Evolutionary conservation across 1,140 invertebrate genomes (phyloP).

Genomic region (Ostrea denselamellosa): DNA sequence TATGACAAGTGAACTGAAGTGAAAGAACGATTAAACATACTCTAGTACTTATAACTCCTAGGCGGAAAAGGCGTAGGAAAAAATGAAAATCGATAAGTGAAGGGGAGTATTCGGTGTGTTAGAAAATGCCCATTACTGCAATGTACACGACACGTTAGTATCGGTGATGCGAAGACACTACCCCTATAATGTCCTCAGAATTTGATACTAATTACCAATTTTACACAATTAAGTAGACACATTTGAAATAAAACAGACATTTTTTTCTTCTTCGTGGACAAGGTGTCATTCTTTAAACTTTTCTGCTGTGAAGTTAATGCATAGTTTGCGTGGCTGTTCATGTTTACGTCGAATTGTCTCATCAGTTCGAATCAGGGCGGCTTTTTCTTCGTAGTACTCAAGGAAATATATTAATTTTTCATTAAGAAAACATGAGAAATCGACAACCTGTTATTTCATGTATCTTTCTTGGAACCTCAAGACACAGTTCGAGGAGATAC

Average conservation of each 20-base stretch:
- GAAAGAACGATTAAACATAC: slow-evolving; percentile 8
- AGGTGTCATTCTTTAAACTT: background rate
- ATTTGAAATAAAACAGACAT: slow-evolving; percentile 21
- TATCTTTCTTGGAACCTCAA: background rate
- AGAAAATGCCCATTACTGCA: background rate
- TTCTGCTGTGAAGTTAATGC: background rate
- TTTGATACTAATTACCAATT: slow-evolving; percentile 1
- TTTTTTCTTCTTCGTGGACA: background rate
- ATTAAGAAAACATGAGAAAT: background rate
- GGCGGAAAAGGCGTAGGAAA: slow-evolving; percentile 1
- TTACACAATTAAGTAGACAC: slow-evolving; percentile 6
- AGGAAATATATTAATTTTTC: background rate
- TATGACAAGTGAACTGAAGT: background rate
- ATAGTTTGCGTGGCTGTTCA: background rate
- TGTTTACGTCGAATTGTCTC: background rate
- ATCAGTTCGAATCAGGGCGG: background rate
- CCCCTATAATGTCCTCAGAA: background rate
- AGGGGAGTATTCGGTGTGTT: background rate
- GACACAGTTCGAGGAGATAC: background rate
- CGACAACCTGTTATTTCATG: background rate
- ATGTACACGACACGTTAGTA: background rate
- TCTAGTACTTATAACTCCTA: slow-evolving; percentile 14
- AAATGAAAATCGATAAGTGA: background rate
- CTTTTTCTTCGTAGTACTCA: background rate
- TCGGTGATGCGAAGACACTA: background rate